Conservation (phyloP, 2,113 vertebrate species). For the Dipodomys stephensi region DNA sequence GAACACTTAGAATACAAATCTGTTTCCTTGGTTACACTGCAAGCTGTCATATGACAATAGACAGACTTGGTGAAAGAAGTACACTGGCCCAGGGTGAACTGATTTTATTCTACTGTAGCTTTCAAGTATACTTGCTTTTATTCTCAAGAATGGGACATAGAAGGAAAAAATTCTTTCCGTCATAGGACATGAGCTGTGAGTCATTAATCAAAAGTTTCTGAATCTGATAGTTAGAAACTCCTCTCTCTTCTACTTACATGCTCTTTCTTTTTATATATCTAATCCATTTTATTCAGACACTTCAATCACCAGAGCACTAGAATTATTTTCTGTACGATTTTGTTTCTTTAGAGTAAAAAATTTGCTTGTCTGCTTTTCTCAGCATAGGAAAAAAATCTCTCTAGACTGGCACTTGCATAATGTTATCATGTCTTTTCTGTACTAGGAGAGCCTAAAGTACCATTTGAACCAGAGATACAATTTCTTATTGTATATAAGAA, state of each 20-base stretch:
- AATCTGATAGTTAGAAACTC: background rate
- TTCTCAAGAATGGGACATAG: background rate
- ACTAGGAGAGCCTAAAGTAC: background rate
- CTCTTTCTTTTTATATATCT: background rate
- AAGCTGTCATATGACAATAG: background rate
- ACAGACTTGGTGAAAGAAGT: background rate
- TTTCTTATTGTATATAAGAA: background rate
- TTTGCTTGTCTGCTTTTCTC: background rate
- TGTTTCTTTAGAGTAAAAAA: background rate
- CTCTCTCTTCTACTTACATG: background rate
- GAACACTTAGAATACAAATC: background rate
- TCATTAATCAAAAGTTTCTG: slow-evolving; percentile 38
- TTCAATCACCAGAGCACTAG: background rate
- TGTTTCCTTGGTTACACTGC: background rate
- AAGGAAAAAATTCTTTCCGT: background rate
- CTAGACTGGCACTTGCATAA: background rate
- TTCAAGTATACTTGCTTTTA: background rate
- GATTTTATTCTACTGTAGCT: background rate
- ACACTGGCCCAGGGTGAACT: background rate
- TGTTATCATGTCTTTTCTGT: background rate
- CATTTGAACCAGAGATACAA: background rate
- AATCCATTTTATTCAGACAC: slow-evolving; percentile 11
- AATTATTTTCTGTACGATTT: slow-evolving; percentile 34
- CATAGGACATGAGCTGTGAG: background rate
- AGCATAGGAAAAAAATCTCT: background rate